Evolutionary conservation across 2,113 vertebrate species (phyloP).

Genomic region (Alligator sinensis): DNA sequence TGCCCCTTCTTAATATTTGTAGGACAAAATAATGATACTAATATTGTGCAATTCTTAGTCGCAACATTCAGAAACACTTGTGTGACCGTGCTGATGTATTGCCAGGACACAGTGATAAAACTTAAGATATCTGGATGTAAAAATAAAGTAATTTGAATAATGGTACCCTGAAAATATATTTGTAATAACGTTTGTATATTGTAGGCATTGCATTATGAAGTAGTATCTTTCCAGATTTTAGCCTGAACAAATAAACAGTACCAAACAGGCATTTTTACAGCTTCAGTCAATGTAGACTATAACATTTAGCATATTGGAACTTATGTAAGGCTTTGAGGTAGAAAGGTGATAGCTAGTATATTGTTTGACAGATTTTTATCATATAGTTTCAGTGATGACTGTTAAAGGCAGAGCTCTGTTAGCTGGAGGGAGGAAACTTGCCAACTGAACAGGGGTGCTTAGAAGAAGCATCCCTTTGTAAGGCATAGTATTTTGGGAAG

Average conservation of each 20-base stretch:
- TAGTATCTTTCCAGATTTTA: not conserved
- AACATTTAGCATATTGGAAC: not conserved
- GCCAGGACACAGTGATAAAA: not conserved
- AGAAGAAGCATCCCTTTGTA: not conserved
- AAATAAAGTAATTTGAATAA: slow-evolving; percentile 29
- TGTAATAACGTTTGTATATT: not conserved
- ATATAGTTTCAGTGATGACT: not conserved
- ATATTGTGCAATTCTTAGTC: not conserved
- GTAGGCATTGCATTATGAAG: too few relatives aligned
- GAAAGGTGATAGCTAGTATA: not conserved
- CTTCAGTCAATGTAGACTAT: not conserved
- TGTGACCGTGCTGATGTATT: not conserved
- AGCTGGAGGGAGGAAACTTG: not conserved
- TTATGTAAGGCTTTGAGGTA: not conserved
- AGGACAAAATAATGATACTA: not conserved
- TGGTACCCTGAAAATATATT: slow-evolving; percentile 9
- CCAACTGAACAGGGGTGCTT: not conserved
- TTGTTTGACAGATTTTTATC: not conserved
- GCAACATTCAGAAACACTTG: not conserved
- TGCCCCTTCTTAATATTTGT: slow-evolving; percentile 20
- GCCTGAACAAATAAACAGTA: not conserved
- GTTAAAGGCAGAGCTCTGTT: not conserved
- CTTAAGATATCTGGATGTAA: not conserved
- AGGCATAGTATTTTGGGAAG: not conserved
- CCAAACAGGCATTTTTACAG: not conserved